Evolutionary conservation across 1,140 invertebrate genomes (phyloP), one percentile per base, ranked within the genome.

Genomic region (Lutraria rhynchaena): DNA sequence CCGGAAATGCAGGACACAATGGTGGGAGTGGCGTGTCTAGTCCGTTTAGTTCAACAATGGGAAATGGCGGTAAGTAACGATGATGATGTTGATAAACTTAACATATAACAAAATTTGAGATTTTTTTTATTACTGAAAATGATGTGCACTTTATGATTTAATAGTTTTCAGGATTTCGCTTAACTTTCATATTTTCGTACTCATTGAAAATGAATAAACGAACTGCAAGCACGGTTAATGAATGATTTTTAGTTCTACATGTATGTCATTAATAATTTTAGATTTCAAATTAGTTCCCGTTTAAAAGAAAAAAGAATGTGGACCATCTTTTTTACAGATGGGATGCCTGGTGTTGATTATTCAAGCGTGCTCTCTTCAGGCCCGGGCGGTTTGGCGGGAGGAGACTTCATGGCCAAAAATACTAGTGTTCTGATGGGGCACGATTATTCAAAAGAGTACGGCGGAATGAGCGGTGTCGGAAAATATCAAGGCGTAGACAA

Each of bases 391-490:
- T 27, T 75, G 3, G 7, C n/a, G 3, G 71, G 71, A 13, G 71
- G 71, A 2, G 55, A 60, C 41, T 75, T 75, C 19, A 15, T 60
- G 27, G 5, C 71, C 11, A 31, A n/a, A 27, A 75, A 60, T 17
- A 24, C 4, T 33, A 58, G 53, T 58, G 17, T 46, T 1, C n/a
- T 75, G 9, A 61, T 61, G 33, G 71, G 71, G 29, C 71, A 75
- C 35, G 71, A 75, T 27, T 75, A 44, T n/a, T 75, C 71, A 19
- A 58, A 75, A 24, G 57, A 75, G 3, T 1, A 46, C 13, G 35
- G 24, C 35, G 35, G 9, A 11, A 2, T 17, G 19, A n/a, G 24
- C 1, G 71, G 71, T 44, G 35, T n/a, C 29, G 24, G 27, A 60
- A 75, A 60, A 22, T 24, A 11, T 53, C 9, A 27, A 5, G 57